Evolutionary conservation across 2,888 invertebrate genomes (phyloP), one percentile per base, ranked within the genome.

Genomic region (Tenthredo livida): DNA sequence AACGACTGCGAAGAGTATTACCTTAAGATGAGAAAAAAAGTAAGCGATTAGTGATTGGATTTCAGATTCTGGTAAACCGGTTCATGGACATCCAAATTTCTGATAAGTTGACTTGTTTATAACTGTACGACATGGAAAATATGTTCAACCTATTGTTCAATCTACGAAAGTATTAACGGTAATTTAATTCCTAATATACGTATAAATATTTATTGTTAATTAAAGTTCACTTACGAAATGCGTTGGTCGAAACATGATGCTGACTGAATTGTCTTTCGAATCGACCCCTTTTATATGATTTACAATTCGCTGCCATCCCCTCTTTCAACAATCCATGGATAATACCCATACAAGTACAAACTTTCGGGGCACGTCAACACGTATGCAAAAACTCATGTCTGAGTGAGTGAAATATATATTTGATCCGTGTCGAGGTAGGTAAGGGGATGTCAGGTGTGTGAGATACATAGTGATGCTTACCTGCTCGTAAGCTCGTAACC

Each of bases 211-310:
- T 6, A 67, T 15, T 67, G 67, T 67, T 67, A 67, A 33, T 67
- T 15, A 29, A 50, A 29, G 72, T 80, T 12, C 4, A 80, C 80
- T 80, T 61, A 80, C 80, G 40, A 80, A 61, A 43, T 61, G 54
- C 58, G 61, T 80, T 25, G 80, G 80, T 80, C 80, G 80, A 1
- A 80, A 61, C 80, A 80, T 80, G 61, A 61, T 37, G 80, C 17
- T 25, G 50, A 77, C 67, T 67, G 67, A 29, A 33, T 67, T n/a
- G 12, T 15, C 15, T 33, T 15, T 5, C 1, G 29, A 67, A 15
- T 67, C 25, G 67, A 6, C 17, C 5, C 3, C 29, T 61, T 80
- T 67, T 80, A 80, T 80, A 80, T 40, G 17, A 21, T 33, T 58
- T 29, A 6, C 10, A 77, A 77, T 77, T 54, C 77, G 33, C 3